phyloP scores from a whole-genome alignment of 2,797 vertebrate genomes.

The Alfaro cultratus region DNA sequence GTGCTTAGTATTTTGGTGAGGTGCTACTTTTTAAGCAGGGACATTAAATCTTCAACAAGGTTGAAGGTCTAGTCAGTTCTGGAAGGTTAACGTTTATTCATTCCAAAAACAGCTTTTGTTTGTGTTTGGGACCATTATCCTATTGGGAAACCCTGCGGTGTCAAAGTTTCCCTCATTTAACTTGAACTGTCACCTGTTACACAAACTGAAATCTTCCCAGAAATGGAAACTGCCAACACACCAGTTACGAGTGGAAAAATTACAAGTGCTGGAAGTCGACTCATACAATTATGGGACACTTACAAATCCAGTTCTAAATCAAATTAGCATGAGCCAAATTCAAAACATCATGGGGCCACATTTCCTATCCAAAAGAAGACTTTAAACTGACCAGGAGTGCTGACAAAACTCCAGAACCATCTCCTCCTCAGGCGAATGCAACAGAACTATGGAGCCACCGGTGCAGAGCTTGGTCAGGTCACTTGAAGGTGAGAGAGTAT shows the following conservation, averaged over 20 bases:
- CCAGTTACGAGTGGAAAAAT: neutral
- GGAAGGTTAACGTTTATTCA: neutral
- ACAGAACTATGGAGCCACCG: neutral
- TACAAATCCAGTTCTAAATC: neutral
- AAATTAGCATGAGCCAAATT: neutral
- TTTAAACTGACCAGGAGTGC: neutral
- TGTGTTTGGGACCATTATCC: neutral
- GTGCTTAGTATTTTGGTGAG: neutral
- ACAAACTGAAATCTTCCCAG: neutral
- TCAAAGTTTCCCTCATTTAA: neutral
- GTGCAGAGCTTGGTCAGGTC: neutral
- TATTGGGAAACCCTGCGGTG: neutral
- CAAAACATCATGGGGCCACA: neutral
- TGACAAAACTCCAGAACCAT: neutral
- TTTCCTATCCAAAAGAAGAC: neutral
- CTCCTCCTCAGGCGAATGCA: neutral
- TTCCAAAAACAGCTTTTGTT: neutral
- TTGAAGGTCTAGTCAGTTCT: neutral
- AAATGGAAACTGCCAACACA: neutral
- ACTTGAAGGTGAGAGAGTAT: neutral
- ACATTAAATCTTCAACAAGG: neutral
- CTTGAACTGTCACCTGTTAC: neutral
- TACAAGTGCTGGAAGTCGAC: neutral
- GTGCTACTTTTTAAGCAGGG: neutral
- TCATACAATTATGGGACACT: neutral